Conservation (phyloP, 2,888 invertebrate species). For the Parnassius mnemosyne region DNA sequence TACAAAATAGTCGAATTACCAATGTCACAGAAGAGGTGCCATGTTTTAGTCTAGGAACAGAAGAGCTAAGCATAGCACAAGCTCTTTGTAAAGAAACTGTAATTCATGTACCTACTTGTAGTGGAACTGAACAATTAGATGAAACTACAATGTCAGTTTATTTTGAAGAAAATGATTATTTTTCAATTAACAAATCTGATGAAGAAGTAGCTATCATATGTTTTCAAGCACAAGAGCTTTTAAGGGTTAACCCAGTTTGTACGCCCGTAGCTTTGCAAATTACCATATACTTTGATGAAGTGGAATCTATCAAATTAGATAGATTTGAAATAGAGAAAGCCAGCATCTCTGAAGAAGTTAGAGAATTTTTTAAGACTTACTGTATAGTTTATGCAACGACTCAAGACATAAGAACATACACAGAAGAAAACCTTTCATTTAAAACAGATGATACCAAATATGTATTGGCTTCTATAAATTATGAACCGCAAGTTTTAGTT, state of each 20-base stretch:
- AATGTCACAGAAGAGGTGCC: constrained; percentile 2
- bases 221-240: neutral
- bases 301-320: neutral
- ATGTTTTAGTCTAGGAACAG: neutral
- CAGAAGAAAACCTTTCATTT: neutral
- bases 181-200: neutral
- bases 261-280: neutral
- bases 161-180: constrained; percentile 3
- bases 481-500: neutral
- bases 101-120: neutral
- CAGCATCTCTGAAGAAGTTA: neutral
- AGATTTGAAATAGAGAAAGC: neutral
- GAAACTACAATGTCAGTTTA: neutral
- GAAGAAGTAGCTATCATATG: neutral
- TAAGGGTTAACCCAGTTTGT: neutral
- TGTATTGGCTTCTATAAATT: neutral
- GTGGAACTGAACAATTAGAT: neutral
- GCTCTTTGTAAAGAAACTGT: constrained; percentile 4
- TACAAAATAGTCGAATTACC: neutral
- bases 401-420: neutral
- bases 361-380: constrained; percentile 3
- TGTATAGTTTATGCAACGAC: neutral
- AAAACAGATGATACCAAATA: neutral
- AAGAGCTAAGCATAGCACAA: constrained; percentile 5
- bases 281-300: neutral